phyloP scores from a whole-genome alignment of 2,113 vertebrate species.

The Sporophila hypoxantha region DNA sequence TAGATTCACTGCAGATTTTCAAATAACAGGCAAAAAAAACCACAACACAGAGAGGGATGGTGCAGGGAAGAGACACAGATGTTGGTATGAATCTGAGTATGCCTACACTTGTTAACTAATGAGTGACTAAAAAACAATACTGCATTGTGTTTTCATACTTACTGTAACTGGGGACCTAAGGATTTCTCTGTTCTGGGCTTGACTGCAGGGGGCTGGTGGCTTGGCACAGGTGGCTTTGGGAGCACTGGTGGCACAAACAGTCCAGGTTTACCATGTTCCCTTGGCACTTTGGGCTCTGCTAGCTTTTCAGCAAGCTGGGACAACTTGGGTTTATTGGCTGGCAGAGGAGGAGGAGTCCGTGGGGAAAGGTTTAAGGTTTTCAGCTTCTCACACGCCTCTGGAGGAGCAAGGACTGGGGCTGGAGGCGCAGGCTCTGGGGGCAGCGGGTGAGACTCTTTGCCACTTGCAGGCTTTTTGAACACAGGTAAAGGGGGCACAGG shows the following conservation, averaged over 20 bases:
- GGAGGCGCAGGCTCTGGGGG: conserved; percentile 12
- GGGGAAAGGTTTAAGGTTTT: conserved; percentile 58
- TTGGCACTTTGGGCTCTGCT: conserved; percentile 18
- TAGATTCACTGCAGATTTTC: neutral
- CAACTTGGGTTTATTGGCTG: conserved; percentile 55
- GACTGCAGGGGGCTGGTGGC: conserved; percentile 26
- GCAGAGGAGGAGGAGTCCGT: conserved; percentile 53
- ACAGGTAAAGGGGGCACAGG: conserved; percentile 12
- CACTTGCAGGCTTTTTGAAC: conserved; percentile 29
- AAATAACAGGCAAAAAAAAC: neutral
- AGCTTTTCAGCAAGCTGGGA: conserved; percentile 8
- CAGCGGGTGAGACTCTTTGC: neutral
- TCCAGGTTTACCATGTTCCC: conserved; percentile 31
- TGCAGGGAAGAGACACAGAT: neutral
- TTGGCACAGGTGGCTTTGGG: conserved; percentile 57
- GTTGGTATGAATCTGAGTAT: neutral
- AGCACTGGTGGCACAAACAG: conserved; percentile 32
- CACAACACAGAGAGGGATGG: neutral
- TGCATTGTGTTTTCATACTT: conserved; percentile 42
- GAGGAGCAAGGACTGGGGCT: neutral
- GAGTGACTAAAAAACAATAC: neutral
- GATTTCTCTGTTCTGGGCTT: conserved; percentile 58
- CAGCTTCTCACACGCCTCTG: conserved; percentile 61
- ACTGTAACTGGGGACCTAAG: conserved; percentile 61
- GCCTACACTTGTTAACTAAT: neutral